Percentiles rank a stretch among this genome's conserved stretches.
Conservation (phyloP, 2,113 vertebrate species). For the Tachysurus fulvidraco region DNA sequence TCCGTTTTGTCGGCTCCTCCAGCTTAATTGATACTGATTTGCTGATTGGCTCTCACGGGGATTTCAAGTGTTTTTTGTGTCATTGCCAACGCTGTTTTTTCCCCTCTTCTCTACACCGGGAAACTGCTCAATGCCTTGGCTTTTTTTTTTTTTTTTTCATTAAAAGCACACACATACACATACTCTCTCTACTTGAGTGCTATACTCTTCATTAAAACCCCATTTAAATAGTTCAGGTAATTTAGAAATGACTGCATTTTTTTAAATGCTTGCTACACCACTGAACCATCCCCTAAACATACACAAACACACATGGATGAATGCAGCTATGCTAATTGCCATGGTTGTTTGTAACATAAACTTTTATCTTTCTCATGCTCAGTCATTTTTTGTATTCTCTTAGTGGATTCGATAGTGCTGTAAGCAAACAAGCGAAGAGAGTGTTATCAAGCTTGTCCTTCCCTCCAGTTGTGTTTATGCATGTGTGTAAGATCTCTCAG, state of each 20-base stretch:
- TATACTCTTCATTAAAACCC: constrained; percentile 39
- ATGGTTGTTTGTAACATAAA: constrained; percentile 11
- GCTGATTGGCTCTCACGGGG: constrained; percentile 65
- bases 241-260: constrained; percentile 30
- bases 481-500: constrained; percentile 5
- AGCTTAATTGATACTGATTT: constrained; percentile 76
- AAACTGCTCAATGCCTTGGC: constrained; percentile 23
- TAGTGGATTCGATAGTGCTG: not conserved
- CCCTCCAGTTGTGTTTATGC: constrained; percentile 10
- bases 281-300: not conserved
- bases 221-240: constrained; percentile 45
- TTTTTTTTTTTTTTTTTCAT: constrained; percentile 39
- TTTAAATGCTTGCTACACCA: constrained; percentile 27
- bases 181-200: constrained; percentile 8
- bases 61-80: constrained; percentile 69
- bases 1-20: constrained; percentile 66
- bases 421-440: constrained; percentile 17
- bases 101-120: not conserved
- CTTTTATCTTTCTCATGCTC: not conserved
- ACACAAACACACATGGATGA: constrained; percentile 12
- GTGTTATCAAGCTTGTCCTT: not conserved
- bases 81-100: constrained; percentile 57
- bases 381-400: constrained; percentile 10
- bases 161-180: constrained; percentile 24
- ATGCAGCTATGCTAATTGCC: constrained; percentile 33